Conservation (phyloP, 1,140 invertebrate species). For the Drosophila pachea region DNA sequence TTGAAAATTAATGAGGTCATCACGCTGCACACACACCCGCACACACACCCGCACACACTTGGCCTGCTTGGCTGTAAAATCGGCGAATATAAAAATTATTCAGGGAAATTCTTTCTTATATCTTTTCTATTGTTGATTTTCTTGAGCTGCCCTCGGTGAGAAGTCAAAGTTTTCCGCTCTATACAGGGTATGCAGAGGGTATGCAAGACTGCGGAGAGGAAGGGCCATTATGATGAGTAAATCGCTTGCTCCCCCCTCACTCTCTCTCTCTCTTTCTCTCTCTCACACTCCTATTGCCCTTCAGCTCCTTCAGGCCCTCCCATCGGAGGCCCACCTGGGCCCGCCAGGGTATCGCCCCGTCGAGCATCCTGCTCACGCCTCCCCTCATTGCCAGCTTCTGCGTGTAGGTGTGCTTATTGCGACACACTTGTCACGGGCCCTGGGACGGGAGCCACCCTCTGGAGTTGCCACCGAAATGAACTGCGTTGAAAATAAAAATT, state of each 20-base stretch:
- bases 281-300: too few species aligned
- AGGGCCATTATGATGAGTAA: too few species aligned
- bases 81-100: constrained; percentile 36
- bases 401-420: constrained; percentile 43
- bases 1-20: constrained; percentile 79
- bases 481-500: constrained; percentile 44
- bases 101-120: constrained; percentile 22
- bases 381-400: constrained; percentile 1
- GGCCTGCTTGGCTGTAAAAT: constrained; percentile 38
- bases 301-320: too few species aligned
- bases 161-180: neutral
- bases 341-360: constrained; percentile 3
- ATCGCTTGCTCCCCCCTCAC: too few species aligned
- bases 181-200: too few species aligned
- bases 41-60: constrained; percentile 11
- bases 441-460: constrained; percentile 1
- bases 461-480: constrained; percentile 26
- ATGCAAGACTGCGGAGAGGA: too few species aligned
- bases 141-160: neutral
- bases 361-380: neutral
- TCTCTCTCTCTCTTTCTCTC: too few species aligned
- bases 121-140: constrained; percentile 39
- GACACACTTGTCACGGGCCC: constrained; percentile 28
- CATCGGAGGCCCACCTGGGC: too few species aligned
- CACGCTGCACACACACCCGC: constrained; percentile 45